These are phyloP conservation scores for Notarius quadriscutis DNA, from an alignment of 2,113 vertebrate species.

Conservation along the genomic window DNA sequence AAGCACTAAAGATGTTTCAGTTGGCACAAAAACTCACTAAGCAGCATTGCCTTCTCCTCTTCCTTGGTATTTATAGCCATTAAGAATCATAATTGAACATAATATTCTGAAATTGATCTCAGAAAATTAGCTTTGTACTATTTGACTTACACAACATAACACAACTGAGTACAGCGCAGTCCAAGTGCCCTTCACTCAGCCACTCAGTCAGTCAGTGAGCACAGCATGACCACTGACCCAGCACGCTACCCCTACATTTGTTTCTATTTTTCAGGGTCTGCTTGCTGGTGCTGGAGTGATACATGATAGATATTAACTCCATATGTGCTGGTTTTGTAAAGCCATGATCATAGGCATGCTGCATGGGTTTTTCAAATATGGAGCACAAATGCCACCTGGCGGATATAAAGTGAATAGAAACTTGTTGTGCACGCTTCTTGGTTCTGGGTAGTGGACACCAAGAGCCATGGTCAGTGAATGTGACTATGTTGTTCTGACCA, in stretches of 20 bases:
- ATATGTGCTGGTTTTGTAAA: slow-evolving; percentile 13
- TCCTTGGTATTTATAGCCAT: slow-evolving; percentile 36
- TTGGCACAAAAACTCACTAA: slow-evolving; percentile 54
- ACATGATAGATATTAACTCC: slow-evolving; percentile 28
- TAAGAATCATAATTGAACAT: slow-evolving; percentile 39
- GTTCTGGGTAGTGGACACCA: not conserved
- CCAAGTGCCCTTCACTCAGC: slow-evolving; percentile 10
- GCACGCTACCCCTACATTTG: slow-evolving; percentile 11
- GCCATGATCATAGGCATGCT: not conserved
- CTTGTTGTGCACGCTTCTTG: too few relatives aligned
- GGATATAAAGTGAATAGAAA: slow-evolving; percentile 44
- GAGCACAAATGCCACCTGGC: slow-evolving; percentile 68
- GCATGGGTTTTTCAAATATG: slow-evolving; percentile 7
- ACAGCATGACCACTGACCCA: slow-evolving; percentile 21
- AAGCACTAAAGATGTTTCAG: slow-evolving; percentile 40
- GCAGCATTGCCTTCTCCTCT: slow-evolving; percentile 33
- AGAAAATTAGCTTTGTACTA: not conserved
- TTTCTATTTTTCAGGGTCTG: slow-evolving; percentile 25
- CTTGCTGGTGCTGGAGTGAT: slow-evolving; percentile 15
- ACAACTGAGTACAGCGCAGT: not conserved
- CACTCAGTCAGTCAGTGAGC: slow-evolving; percentile 7
- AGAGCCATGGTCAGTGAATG: not conserved
- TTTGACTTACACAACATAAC: not conserved
- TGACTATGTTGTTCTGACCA: not conserved
- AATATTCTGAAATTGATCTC: slow-evolving; percentile 4